Conservation (phyloP, 1,140 invertebrate genomes). For the Asobara japonica region DNA sequence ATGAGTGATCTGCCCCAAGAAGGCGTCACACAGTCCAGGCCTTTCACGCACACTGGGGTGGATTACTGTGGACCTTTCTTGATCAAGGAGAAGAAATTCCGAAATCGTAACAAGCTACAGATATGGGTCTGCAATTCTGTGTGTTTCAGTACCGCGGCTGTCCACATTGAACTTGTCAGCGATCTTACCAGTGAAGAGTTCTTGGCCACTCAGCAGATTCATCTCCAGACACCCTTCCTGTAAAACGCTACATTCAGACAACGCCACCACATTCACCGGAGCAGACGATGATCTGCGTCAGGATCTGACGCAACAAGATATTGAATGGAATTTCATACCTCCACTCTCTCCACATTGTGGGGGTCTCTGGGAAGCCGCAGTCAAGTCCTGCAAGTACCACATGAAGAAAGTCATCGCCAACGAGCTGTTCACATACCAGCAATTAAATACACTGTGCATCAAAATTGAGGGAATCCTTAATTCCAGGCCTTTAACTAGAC, state of each 20-base stretch:
- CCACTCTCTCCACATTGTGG: neutral
- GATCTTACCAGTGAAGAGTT: constrained; percentile 38
- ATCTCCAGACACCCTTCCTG: no score
- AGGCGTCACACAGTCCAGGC: constrained; percentile 38
- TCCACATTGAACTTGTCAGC: neutral
- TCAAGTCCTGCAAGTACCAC: no score
- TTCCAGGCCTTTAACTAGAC: neutral
- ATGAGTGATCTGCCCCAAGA: constrained; percentile 49
- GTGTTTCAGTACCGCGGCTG: neutral
- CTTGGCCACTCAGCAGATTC: constrained; percentile 45
- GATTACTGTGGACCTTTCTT: constrained; percentile 9
- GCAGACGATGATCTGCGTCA: constrained; percentile 3
- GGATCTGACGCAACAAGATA: neutral
- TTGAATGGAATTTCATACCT: constrained; percentile 9
- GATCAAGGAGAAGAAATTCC: neutral
- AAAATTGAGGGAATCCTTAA: constrained; percentile 15
- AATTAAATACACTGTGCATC: constrained; percentile 1
- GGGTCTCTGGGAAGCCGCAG: constrained; percentile 2
- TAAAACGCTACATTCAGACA: constrained; percentile 21
- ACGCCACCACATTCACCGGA: constrained; percentile 35
- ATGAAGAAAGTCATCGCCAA: no score
- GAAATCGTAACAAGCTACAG: neutral
- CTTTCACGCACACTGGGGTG: constrained; percentile 35
- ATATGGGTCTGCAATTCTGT: neutral
- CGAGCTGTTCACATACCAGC: neutral